These are phyloP conservation scores for Lepidostoma basale DNA, from an alignment of 1,140 invertebrate genomes.

Conservation along the genomic window DNA sequence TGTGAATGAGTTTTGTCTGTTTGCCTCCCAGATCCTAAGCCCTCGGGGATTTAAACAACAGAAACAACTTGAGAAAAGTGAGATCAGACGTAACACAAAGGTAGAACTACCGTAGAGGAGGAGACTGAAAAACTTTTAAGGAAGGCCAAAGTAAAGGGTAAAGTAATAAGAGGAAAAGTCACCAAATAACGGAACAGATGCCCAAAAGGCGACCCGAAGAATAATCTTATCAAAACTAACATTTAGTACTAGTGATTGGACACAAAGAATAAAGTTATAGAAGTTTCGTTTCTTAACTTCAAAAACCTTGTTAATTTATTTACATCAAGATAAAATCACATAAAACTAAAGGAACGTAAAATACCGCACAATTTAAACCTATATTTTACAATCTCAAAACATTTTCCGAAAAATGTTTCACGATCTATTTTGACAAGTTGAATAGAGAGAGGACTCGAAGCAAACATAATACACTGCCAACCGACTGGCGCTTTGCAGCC, in stretches of 20 bases:
- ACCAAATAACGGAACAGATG: neutral
- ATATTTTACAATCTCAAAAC: too few relatives aligned
- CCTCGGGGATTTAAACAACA: slow-evolving; percentile 7
- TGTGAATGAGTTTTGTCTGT: neutral
- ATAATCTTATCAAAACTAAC: neutral
- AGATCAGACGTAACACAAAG: slow-evolving; percentile 8
- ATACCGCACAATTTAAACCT: too few relatives aligned
- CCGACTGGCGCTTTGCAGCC: slow-evolving; percentile 2
- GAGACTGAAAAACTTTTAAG: neutral
- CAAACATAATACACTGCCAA: neutral
- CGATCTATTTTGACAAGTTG: too few relatives aligned
- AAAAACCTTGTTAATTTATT: too few relatives aligned
- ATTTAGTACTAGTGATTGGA: too few relatives aligned
- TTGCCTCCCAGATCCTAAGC: neutral
- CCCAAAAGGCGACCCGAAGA: neutral
- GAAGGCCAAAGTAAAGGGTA: slow-evolving; percentile 10
- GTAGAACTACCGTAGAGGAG: slow-evolving; percentile 1
- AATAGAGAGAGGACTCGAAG: neutral
- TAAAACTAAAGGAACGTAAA: too few relatives aligned
- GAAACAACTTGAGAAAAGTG: neutral
- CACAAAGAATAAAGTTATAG: too few relatives aligned
- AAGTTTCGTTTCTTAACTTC: too few relatives aligned
- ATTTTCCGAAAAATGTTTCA: too few relatives aligned
- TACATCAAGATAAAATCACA: too few relatives aligned
- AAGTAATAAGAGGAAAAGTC: slow-evolving; percentile 8